A percentile compares a stretch with the other conserved stretches of the same genome.
Conservation (phyloP, 2,888 invertebrate species). For the Pheosia gnoma region DNA sequence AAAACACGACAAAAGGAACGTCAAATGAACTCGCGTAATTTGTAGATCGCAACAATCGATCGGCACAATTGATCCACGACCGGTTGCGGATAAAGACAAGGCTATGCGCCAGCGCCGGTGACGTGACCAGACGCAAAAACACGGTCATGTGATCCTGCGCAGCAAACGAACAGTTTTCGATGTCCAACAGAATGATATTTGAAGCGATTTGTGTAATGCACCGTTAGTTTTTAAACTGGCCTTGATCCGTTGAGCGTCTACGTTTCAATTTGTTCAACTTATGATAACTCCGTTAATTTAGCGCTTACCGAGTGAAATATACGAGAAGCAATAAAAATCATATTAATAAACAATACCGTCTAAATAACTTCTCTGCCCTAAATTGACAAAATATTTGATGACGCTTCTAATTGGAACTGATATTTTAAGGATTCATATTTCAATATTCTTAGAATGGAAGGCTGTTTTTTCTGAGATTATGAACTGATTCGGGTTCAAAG, state of each 20-base stretch:
- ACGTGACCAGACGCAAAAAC: constrained; percentile 23
- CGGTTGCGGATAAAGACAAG: constrained; percentile 41
- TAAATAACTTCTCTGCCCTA: neutral
- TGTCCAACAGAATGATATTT: constrained; percentile 25
- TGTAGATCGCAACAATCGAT: constrained; percentile 52
- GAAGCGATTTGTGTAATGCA: constrained; percentile 25
- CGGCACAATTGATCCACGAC: constrained; percentile 47
- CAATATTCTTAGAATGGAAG: neutral
- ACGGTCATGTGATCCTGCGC: constrained; percentile 46
- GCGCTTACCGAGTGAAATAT: constrained; percentile 21
- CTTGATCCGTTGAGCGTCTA: constrained; percentile 7
- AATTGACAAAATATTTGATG: neutral
- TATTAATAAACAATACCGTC: neutral
- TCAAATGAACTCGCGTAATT: constrained; percentile 45
- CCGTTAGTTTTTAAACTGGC: constrained; percentile 36
- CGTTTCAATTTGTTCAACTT: constrained; percentile 12
- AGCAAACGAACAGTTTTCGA: constrained; percentile 26
- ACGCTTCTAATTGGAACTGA: neutral
- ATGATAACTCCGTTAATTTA: constrained; percentile 28
- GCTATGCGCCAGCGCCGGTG: constrained; percentile 32
- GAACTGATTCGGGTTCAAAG: neutral
- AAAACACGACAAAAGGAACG: constrained; percentile 33
- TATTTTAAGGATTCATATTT: neutral
- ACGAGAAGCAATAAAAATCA: constrained; percentile 8
- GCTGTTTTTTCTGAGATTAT: neutral